phyloP scores from a whole-genome alignment of 2,113 vertebrate species.

The Motacilla tschutschensis region DNA sequence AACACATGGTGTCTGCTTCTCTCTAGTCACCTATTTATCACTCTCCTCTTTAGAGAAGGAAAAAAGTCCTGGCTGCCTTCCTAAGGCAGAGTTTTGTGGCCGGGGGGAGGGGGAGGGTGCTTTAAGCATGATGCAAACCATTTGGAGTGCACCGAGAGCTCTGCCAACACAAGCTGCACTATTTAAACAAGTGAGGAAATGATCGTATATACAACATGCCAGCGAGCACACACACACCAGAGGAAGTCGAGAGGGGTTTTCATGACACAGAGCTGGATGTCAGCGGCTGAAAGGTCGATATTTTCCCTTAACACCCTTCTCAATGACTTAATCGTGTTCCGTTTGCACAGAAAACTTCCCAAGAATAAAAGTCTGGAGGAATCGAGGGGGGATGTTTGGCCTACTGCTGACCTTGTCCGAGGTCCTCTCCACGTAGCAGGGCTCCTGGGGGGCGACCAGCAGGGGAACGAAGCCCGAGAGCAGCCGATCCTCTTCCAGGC shows the following conservation, averaged over 20 bases:
- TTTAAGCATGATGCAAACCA: slow-evolving; percentile 98
- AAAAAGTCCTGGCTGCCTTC: slow-evolving; percentile 80
- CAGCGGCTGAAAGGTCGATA: slow-evolving; percentile 93
- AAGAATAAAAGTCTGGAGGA: slow-evolving; percentile 83
- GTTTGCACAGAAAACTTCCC: slow-evolving; percentile 90
- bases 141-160: slow-evolving; percentile 91
- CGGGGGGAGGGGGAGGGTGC: slow-evolving; percentile 81
- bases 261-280: slow-evolving; percentile 86
- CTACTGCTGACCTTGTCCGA: slow-evolving; percentile 85
- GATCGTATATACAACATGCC: slow-evolving; percentile 98
- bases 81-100: slow-evolving; percentile 78
- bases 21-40: slow-evolving; percentile 84
- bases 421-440: slow-evolving; percentile 93
- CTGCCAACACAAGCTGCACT: slow-evolving; percentile 99
- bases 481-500: slow-evolving; percentile 92
- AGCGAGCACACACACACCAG: slow-evolving; percentile 83
- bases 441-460: slow-evolving; percentile 93
- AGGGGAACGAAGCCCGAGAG: slow-evolving; percentile 96
- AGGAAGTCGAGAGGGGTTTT: slow-evolving; percentile 87
- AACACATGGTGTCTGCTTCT: slow-evolving; percentile 81
- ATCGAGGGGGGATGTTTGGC: slow-evolving; percentile 68
- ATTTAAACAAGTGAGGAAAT: slow-evolving; percentile 99
- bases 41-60: slow-evolving; percentile 79
- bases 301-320: slow-evolving; percentile 97
- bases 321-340: slow-evolving; percentile 94